Evolutionary conservation across 2,797 vertebrate species (phyloP).

Genomic region (Clangula hyemalis): DNA sequence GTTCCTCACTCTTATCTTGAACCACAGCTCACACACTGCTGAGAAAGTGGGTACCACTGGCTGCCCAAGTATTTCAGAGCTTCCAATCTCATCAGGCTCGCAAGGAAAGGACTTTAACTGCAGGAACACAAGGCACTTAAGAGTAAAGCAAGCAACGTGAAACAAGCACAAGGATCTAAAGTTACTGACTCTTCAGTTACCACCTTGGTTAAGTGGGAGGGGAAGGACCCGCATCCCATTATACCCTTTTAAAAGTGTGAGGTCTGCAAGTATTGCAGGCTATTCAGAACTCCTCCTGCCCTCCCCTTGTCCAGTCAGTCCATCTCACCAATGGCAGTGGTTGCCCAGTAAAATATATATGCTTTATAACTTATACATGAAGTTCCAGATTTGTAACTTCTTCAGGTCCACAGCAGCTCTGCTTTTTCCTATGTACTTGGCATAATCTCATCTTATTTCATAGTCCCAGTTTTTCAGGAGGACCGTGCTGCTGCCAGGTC

Average conservation of each 20-base stretch:
- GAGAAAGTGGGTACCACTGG: neutral
- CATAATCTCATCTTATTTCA: neutral
- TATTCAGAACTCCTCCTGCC: neutral
- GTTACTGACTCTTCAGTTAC: neutral
- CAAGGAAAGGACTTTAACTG: neutral
- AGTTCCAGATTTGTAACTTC: neutral
- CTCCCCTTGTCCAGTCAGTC: neutral
- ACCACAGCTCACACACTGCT: neutral
- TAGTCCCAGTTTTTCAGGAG: neutral
- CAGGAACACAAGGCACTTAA: neutral
- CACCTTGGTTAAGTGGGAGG: neutral
- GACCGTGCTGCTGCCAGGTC: neutral
- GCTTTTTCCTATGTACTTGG: neutral
- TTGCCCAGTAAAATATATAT: neutral
- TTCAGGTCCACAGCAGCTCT: neutral
- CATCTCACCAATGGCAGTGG: neutral
- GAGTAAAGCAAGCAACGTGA: neutral
- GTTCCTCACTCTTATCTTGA: neutral
- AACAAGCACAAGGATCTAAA: neutral
- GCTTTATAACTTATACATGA: neutral
- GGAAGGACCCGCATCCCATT: neutral
- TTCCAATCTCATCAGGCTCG: neutral
- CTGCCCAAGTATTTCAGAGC: neutral
- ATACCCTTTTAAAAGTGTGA: neutral
- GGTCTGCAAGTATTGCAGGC: neutral